Evolutionary conservation across 2,113 vertebrate species (phyloP), one percentile per base, ranked within the genome.

Genomic region (Sceloporus undulatus): DNA sequence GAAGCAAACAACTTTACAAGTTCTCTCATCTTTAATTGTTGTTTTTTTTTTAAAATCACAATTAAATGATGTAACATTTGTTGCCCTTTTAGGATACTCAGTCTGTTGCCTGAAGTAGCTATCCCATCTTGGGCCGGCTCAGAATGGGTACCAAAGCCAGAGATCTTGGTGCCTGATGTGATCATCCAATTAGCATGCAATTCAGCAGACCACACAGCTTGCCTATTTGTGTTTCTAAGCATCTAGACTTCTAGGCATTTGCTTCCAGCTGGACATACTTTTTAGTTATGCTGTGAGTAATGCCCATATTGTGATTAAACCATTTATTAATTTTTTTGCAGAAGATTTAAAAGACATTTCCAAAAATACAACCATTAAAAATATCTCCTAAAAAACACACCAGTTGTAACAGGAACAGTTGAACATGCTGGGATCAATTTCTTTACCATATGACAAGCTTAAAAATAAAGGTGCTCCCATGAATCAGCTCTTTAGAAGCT

Each of bases 361-460:
- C 91, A 80, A 88, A 92, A 91, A 74, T 83, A 78, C 34, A 19
- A 40, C 73, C 5, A 27, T 77, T 78, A 83, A 86, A 89, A 85
- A 52, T 40, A 85, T 52, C 62, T 91, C 59, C 48, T 62, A 14
- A 81, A 59, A 81, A 87, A 82, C 56, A 59, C 56, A 59, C 5
- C 29, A n/a, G 52, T 79, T 48, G 59, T 42, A 48, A 71, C 66
- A 85, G 52, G 81, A 89, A 82, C 70, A 68, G 86, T 89, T 77
- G 70, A 86, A 77, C 88, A 82, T 40, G 48, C 59, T 80, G 74
- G 78, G 73, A 86, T 89, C 73, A 59, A 75, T 86, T 77, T 89
- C n/a, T 86, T 89, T 86, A 78, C 62, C 88, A 82, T 56, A 86
- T 86, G 79, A 86, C 34, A 42, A 65, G 56, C 66, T 70, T 86